A percentile compares a stretch with the other conserved stretches of the same genome.
Conservation (phyloP, 1,140 invertebrate species). For the Diorhabda sublineata region DNA sequence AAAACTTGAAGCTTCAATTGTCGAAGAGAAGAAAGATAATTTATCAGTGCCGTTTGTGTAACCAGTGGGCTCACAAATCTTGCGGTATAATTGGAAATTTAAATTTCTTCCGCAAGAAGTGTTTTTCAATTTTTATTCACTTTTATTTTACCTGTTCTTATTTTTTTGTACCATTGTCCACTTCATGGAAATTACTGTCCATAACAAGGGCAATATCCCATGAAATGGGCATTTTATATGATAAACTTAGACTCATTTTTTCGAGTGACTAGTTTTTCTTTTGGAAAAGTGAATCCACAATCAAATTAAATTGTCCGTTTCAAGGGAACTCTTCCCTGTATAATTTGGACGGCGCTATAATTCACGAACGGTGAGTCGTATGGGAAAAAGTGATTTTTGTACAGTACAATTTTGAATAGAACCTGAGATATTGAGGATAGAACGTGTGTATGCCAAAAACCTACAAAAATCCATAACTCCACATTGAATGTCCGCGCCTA, state of each 20-base stretch:
- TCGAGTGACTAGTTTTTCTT: not conserved
- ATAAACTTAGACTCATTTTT: too few relatives aligned
- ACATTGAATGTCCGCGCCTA: too few relatives aligned
- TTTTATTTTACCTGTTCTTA: not conserved
- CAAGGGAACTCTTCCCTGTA: not conserved
- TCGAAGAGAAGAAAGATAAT: not conserved
- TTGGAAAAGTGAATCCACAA: not conserved
- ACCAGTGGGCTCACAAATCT: not conserved
- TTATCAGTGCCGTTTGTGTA: not conserved
- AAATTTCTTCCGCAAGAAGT: not conserved
- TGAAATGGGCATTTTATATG: not conserved
- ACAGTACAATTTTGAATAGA: too few relatives aligned
- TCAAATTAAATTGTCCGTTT: not conserved
- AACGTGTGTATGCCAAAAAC: too few relatives aligned
- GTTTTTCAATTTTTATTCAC: not conserved
- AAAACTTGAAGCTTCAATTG: too few relatives aligned
- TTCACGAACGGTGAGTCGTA: too few relatives aligned
- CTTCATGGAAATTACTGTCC: not conserved
- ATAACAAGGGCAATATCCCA: not conserved
- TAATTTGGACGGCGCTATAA: not conserved
- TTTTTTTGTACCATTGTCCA: not conserved
- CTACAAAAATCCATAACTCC: too few relatives aligned
- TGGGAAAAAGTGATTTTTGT: too few relatives aligned
- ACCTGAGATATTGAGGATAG: too few relatives aligned
- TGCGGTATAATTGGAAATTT: not conserved